Base-by-base conservation (phyloP, 2,797 vertebrate species). In the Gymnodraco acuticeps region DNA sequence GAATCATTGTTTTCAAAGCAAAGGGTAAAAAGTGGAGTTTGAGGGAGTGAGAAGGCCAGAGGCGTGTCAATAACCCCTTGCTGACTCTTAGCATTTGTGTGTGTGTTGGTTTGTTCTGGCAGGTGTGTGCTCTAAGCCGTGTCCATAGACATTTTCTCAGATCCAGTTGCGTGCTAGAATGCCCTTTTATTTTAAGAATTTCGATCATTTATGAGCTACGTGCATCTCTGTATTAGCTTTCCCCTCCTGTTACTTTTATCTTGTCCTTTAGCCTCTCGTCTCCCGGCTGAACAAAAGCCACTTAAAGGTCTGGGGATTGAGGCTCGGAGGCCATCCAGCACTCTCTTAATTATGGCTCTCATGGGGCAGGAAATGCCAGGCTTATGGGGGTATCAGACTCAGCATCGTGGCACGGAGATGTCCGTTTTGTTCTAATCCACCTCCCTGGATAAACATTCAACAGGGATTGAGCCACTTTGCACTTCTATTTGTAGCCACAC, bases 331-430 rank as follows among this genome's bases (percentile, higher is more conserved):
- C 85, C 73, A 52, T 84, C 84, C 88, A 92, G 91, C 85, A 87
- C 78, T 80, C 79, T 89, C 89, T 90, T 94, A 94, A 95, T 95
- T 94, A 93, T 84, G 88, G 77, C 80, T 88, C 80, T 91, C 82
- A 77, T 71, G 74, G 79, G 83, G 86, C 91, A 94, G 94, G 94
- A 95, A 94, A 91, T 91, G 72, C 82, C 79, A 61, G 84, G 91
- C 92, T 95, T 94, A 94, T 70, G 78, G 80, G 78, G 82, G 84
- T 91, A 93, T 93, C 87, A 89, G 81, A 55, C 79, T 77, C 79
- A 48, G 79, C 73, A 43, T 86, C 80, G 78, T 89, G 86, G 82
- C 87, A 86, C 77, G 79, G 84, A 92, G 89, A 91, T 92, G 92
- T 87, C 90, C 61, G 59, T 88, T 91, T 89, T 80, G 72, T 79